Evolutionary conservation across 2,113 vertebrate species (phyloP), one percentile per base, ranked within the genome.

Genomic region (Apeltes quadracus): DNA sequence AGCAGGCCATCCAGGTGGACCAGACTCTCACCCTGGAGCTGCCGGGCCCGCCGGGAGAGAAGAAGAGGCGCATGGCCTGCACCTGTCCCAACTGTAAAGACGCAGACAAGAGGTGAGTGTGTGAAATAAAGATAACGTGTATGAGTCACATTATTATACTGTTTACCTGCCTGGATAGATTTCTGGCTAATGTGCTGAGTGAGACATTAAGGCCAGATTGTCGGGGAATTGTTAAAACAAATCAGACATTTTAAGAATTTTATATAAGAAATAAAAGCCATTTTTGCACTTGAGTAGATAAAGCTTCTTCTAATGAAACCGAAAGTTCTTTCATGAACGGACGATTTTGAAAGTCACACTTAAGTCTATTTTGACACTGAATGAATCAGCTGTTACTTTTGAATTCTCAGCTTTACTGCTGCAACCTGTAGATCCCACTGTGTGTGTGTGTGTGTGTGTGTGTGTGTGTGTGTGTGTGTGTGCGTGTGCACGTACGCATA

Each of bases 21-120:
- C 96, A 97, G 82, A 95, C 97, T 0, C 88, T 98, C 9, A 83
- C 96, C 0, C 95, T 97, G 15, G 97, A 99, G 76, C 62, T 96
- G 5, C 93, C 91, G 4, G 69, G 82, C 9, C 96, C 96, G 78
- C 95, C 95, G 0, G 95, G 95, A 0, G 97, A 98, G 88, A 99
- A 98, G 89, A 94, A 97, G 78, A 84, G 97, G 5, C 94, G 97
- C 14, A 96, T 98, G 95, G 97, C 97, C 11, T 99, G 97, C 84
- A 99, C 96, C 29, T 99, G 97, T 62, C 97, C 97, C 84, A 98
- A 99, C 94, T 99, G 97, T 91, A 98, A 98, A 93, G 97, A 99
- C 0, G 95, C 95, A 9, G 97, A 99, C 59, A 98, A 98, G 76
- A 93, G 96, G 97, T 96, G 81, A 90, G 71, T 4, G n/a, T 38